Evolutionary conservation across 1,140 invertebrate species (phyloP).

Genomic region (Panonychus citri): DNA sequence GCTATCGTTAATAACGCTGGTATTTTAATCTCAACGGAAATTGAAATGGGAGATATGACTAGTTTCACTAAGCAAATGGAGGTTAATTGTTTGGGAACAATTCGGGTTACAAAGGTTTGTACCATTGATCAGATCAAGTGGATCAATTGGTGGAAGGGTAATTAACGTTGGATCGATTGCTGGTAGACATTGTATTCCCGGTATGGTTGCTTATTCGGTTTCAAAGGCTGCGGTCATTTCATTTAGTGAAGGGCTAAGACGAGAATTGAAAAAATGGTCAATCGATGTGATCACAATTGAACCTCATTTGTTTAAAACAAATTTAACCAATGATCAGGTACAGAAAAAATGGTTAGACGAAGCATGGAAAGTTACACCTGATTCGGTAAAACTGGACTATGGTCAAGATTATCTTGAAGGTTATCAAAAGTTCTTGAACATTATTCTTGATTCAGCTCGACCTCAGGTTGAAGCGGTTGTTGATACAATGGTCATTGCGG

Average conservation of each 20-base stretch:
- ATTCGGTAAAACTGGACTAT: slow-evolving; percentile 20
- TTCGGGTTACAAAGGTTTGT: slow-evolving; percentile 37
- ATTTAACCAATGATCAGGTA: slow-evolving; percentile 17
- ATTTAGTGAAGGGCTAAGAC: slow-evolving; percentile 28
- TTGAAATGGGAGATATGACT: slow-evolving; percentile 26
- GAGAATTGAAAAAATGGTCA: slow-evolving; percentile 31
- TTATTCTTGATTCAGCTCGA: slow-evolving; percentile 8
- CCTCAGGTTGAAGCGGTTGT: slow-evolving; percentile 20
- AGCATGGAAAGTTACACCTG: slow-evolving; percentile 19
- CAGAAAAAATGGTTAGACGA: slow-evolving; percentile 17
- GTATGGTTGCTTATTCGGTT: slow-evolving; percentile 28
- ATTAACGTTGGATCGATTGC: slow-evolving; percentile 29
- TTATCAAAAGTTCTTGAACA: slow-evolving; percentile 16
- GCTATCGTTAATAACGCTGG: slow-evolving; percentile 68
- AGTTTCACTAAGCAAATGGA: slow-evolving; percentile 19
- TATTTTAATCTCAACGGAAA: slow-evolving; percentile 25
- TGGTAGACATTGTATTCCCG: slow-evolving; percentile 20
- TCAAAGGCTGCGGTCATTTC: slow-evolving; percentile 29
- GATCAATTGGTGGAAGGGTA: slow-evolving; percentile 28
- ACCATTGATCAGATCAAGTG: slow-evolving; percentile 41
- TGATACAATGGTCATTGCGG: slow-evolving; percentile 21
- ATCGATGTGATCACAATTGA: slow-evolving; percentile 28
- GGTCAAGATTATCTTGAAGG: slow-evolving; percentile 22
- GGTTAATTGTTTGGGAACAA: slow-evolving; percentile 42
- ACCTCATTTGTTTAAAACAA: slow-evolving; percentile 26